These are phyloP conservation scores for Dendrocopos noguchii DNA, from an alignment of 2,113 vertebrate genomes.

Conservation along the genomic window DNA sequence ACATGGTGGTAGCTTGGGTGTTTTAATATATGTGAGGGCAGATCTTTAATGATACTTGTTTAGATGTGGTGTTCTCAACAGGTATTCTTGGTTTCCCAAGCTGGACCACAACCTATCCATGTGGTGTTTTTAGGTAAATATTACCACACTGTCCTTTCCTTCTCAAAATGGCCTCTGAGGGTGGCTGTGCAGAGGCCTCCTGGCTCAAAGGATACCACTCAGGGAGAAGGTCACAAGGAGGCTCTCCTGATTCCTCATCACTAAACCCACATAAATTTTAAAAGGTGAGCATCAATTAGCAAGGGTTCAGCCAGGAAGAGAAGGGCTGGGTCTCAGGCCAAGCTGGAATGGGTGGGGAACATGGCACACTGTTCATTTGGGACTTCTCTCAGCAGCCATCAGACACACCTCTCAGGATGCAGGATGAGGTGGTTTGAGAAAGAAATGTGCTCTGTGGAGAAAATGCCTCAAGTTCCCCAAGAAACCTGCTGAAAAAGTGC, in stretches of 20 bases:
- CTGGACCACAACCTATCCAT: neutral
- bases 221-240: neutral
- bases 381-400: neutral
- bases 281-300: neutral
- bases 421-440: neutral
- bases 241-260: neutral
- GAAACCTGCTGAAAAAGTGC: slow-evolving; percentile 34
- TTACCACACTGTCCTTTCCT: neutral
- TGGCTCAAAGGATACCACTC: neutral
- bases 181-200: neutral
- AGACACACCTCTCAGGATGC: neutral
- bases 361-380: neutral
- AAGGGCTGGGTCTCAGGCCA: neutral
- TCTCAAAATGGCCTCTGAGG: neutral
- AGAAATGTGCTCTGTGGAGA: neutral
- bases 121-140: neutral
- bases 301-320: neutral
- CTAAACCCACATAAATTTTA: neutral
- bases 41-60: neutral
- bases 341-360: neutral
- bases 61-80: neutral
- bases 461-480: neutral
- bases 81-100: neutral
- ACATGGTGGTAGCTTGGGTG: neutral
- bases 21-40: neutral